These are phyloP conservation scores for Crotalus helleri DNA, from an alignment of 2,113 vertebrate genomes.

Conservation along the genomic window DNA sequence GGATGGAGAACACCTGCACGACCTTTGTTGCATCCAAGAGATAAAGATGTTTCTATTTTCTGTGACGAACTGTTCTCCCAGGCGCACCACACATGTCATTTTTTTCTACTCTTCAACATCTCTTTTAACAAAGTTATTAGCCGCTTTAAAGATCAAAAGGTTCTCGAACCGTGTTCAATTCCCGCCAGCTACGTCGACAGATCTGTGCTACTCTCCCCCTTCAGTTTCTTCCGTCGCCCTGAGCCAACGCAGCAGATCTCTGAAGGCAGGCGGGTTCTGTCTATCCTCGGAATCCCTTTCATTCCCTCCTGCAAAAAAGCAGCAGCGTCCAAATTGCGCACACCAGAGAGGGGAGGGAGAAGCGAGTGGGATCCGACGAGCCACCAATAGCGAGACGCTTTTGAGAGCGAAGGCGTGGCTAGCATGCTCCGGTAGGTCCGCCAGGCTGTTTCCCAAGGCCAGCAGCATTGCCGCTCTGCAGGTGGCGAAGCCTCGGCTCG, in stretches of 20 bases:
- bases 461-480: slow-evolving; percentile 66
- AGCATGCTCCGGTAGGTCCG: slow-evolving; percentile 28
- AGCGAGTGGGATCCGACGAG: background rate
- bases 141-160: background rate
- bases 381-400: slow-evolving; percentile 38
- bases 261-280: background rate
- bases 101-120: background rate
- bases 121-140: background rate
- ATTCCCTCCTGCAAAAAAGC: background rate
- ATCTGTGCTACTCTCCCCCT: background rate
- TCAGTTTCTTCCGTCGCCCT: background rate
- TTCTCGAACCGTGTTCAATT: background rate
- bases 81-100: background rate
- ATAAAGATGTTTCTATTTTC: background rate
- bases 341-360: background rate
- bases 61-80: background rate
- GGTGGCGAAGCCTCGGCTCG: slow-evolving; percentile 56
- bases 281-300: background rate
- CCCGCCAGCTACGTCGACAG: background rate
- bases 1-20: background rate
- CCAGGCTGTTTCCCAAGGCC: slow-evolving; percentile 19
- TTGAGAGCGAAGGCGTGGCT: slow-evolving; percentile 14
- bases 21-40: background rate
- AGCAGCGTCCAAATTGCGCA: background rate
- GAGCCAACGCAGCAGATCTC: background rate